Percentiles rank a stretch among this genome's conserved stretches.
These are phyloP conservation scores for Philantomba maxwellii DNA, from an alignment of 2,113 vertebrate genomes.

Conservation along the genomic window DNA sequence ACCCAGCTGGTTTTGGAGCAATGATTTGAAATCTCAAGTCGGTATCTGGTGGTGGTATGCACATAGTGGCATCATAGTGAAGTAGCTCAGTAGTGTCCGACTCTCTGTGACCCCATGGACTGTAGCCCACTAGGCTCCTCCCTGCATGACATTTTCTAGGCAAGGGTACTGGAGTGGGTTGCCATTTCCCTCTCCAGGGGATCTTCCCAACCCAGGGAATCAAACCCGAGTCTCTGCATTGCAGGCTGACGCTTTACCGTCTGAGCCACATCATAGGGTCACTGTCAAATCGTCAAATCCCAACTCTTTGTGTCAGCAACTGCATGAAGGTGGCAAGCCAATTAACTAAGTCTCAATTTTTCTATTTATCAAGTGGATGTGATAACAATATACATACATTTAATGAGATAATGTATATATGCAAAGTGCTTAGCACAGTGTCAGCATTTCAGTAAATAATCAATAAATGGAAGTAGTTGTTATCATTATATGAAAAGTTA, in stretches of 20 bases:
- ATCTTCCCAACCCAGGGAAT: too few species aligned
- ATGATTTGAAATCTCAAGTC: not conserved
- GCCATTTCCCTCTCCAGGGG: too few species aligned
- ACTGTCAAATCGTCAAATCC: not conserved
- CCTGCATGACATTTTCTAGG: too few species aligned
- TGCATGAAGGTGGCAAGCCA: not conserved
- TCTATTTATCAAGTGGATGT: not conserved
- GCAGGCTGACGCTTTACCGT: too few species aligned
- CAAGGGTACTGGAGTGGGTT: too few species aligned
- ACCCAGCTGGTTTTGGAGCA: not conserved
- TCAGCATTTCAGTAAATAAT: not conserved
- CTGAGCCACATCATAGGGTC: too few species aligned
- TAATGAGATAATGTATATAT: not conserved
- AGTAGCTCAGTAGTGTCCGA: not conserved
- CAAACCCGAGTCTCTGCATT: too few species aligned
- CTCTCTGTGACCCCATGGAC: not conserved
- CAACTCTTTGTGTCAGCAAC: not conserved
- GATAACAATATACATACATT: not conserved
- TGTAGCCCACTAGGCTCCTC: too few species aligned
- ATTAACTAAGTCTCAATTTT: not conserved
- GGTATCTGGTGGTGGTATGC: rapidly evolving
- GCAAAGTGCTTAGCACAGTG: not conserved
- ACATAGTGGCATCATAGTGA: not conserved
- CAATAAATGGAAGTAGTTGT: not conserved
- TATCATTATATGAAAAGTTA: not conserved